These are phyloP conservation scores for Dicyrtomina minuta DNA, from an alignment of 2,888 invertebrate genomes.

Conservation along the genomic window DNA sequence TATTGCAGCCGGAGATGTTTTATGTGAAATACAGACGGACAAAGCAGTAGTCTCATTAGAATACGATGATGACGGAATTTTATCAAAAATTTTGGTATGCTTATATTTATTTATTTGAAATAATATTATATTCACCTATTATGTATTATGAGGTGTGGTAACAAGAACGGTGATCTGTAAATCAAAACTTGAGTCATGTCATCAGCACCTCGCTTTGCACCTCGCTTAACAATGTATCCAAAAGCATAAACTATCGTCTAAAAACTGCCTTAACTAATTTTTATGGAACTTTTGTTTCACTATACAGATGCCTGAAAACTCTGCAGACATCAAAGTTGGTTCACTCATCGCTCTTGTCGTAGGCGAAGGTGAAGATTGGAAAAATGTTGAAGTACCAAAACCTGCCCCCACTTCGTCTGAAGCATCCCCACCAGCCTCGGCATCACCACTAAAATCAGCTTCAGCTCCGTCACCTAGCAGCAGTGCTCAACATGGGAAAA, in stretches of 20 bases:
- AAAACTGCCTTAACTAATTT: too few species aligned
- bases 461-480: slow-evolving; percentile 40
- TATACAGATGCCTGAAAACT: slow-evolving; percentile 60
- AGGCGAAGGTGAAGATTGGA: slow-evolving; percentile 66
- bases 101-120: too few species aligned
- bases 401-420: slow-evolving; percentile 41
- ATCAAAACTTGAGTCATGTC: too few species aligned
- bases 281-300: slow-evolving; percentile 16
- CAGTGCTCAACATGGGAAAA: slow-evolving; percentile 54
- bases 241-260: too few species aligned
- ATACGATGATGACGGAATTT: slow-evolving; percentile 63
- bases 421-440: slow-evolving; percentile 21
- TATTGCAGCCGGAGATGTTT: slow-evolving; percentile 63
- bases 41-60: slow-evolving; percentile 66
- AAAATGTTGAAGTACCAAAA: slow-evolving; percentile 59
- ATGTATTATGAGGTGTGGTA: too few species aligned
- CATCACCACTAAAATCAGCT: slow-evolving; percentile 35
- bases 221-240: too few species aligned
- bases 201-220: too few species aligned
- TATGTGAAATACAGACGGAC: slow-evolving; percentile 69
- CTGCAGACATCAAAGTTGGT: slow-evolving; percentile 62
- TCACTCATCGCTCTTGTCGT: slow-evolving; percentile 65
- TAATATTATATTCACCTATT: slow-evolving; percentile 37
- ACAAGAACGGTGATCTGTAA: too few species aligned
- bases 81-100: slow-evolving; percentile 66